These are phyloP conservation scores for Leptopilina drosophilae DNA, from an alignment of 2,888 invertebrate genomes.

Conservation along the genomic window DNA sequence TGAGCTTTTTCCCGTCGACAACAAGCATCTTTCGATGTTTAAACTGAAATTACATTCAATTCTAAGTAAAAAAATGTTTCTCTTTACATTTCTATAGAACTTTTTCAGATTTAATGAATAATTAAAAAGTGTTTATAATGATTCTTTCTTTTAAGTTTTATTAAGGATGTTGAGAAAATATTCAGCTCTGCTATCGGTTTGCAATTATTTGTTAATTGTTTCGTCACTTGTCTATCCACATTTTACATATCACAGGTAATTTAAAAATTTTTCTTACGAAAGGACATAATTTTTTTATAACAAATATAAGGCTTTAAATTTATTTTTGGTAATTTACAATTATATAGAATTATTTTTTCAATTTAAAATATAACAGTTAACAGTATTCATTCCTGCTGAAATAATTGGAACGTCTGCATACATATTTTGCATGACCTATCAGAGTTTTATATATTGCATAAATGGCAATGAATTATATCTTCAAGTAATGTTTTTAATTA, in stretches of 20 bases:
- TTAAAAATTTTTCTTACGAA: not conserved
- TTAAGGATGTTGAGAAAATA: not conserved
- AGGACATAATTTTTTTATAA: not conserved
- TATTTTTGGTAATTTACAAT: no score
- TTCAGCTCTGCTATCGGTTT: not conserved
- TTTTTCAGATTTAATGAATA: no score
- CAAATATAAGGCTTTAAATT: no score
- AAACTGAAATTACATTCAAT: no score
- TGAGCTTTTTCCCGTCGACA: no score
- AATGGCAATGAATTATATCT: slow-evolving; percentile 67
- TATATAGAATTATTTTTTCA: no score
- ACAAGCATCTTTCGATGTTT: no score
- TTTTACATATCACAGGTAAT: not conserved
- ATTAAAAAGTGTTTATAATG: no score
- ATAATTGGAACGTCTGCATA: slow-evolving; percentile 63
- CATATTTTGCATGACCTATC: slow-evolving; percentile 65
- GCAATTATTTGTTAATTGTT: slow-evolving; percentile 1
- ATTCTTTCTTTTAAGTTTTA: not conserved
- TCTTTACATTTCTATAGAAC: no score
- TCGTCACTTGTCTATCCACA: not conserved
- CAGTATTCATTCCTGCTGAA: slow-evolving; percentile 59
- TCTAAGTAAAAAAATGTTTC: no score
- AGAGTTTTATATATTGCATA: slow-evolving; percentile 69
- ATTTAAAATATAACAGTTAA: slow-evolving; percentile 52
- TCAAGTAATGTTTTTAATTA: slow-evolving; percentile 56